Evolutionary conservation across 1,140 invertebrate genomes (phyloP).

Genomic region (Galleria mellonella): DNA sequence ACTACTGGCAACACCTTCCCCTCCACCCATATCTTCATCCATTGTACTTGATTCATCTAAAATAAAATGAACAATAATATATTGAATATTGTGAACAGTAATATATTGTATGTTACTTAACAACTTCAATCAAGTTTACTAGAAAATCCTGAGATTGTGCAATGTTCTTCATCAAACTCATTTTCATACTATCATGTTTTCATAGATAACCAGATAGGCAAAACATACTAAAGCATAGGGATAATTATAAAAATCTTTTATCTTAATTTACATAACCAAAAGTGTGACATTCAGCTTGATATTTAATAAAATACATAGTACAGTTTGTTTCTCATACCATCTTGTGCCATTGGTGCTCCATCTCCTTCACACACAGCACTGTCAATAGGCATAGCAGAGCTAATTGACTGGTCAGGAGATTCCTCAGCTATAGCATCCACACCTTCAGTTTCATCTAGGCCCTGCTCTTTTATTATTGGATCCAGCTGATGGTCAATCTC

Average conservation of each 20-base stretch:
- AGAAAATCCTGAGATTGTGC: too few relatives aligned
- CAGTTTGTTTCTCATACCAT: slow-evolving; percentile 29
- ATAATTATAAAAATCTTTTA: background rate
- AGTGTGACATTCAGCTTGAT: background rate
- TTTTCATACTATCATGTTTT: too few relatives aligned
- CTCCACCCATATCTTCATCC: slow-evolving; percentile 67
- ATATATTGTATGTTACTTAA: slow-evolving; percentile 3
- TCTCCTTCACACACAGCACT: slow-evolving; percentile 40
- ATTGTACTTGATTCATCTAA: slow-evolving; percentile 67
- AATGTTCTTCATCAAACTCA: too few relatives aligned
- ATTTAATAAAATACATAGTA: background rate
- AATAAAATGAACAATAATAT: slow-evolving; percentile 4
- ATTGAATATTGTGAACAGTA: background rate
- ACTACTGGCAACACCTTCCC: slow-evolving; percentile 63
- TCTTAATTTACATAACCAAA: background rate
- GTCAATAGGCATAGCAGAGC: slow-evolving; percentile 60
- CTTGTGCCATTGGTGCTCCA: slow-evolving; percentile 49
- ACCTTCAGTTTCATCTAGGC: slow-evolving; percentile 41
- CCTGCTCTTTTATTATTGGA: slow-evolving; percentile 48
- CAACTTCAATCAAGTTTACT: too few relatives aligned
- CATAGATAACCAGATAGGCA: too few relatives aligned
- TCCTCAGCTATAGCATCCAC: slow-evolving; percentile 49
- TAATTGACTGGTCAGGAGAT: slow-evolving; percentile 70
- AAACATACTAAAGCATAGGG: too few relatives aligned
- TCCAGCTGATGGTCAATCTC: slow-evolving; percentile 53